Evolutionary conservation across 2,888 invertebrate genomes (phyloP), one percentile per base, ranked within the genome.

Genomic region (Microchrysa polita): DNA sequence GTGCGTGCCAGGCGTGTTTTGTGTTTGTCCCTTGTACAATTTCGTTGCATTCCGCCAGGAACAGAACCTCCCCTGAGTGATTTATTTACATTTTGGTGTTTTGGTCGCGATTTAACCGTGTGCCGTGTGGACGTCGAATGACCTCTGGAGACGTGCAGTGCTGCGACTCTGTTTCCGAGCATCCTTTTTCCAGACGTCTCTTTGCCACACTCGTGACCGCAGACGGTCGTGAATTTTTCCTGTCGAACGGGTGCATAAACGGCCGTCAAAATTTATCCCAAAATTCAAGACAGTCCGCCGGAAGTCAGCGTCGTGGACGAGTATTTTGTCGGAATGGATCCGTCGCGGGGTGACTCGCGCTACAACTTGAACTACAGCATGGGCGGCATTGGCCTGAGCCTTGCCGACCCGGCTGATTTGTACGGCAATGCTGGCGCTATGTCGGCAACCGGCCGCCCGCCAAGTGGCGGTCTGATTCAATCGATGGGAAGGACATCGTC

Each of bases 331-430:
- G 83, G 82, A 82, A 94, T 94, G 94, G 94, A 94, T 90, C 92
- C 93, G 87, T 92, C 93, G 90, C 93, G 93, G 89, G 91, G 93
- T 88, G 94, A 93, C 89, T 91, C 93, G 91, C 93, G 94, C 87
- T 94, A 93, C 87, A 93, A 92, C 88, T 90, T 93, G 87, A 91
- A 92, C 84, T 94, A 94, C 87, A 91, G 91, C 81, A 91, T 91
- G 89, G 89, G 89, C 87, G 82, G 84, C 77, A 93, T 94, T 90
- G 93, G 93, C 82, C 88, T 94, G 84, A 89, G 93, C 81, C 88
- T 90, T 80, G 90, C 92, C 81, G 94, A 94, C 82, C 90, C 92
- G 83, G 89, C 91, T 78, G 94, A 94, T 82, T 92, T 94, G 85
- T 94, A 94, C 86, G 91, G 90, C 77, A 87, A 86, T 80, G 83